phyloP scores from a whole-genome alignment of 2,888 invertebrate species.

The Meiosimyza decipiens region DNA sequence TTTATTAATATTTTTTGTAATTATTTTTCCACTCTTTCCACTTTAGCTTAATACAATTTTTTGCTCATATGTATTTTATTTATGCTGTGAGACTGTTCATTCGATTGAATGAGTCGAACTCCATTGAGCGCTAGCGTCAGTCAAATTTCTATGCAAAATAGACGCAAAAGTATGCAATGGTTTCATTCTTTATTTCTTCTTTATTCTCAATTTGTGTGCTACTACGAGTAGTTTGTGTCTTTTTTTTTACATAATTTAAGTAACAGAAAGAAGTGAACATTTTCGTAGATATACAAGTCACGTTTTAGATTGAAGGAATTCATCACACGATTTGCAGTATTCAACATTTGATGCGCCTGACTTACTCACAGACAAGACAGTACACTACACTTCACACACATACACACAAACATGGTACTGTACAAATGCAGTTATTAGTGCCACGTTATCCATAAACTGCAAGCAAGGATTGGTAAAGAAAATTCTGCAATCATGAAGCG shows the following conservation, averaged over 20 bases:
- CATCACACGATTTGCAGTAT: slow-evolving; percentile 49
- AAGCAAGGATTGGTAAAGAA: too few relatives aligned
- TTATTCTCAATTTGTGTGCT: neutral
- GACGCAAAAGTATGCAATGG: neutral
- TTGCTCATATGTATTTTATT: too few relatives aligned
- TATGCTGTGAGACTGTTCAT: too few relatives aligned
- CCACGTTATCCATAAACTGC: neutral
- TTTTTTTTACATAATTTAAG: neutral
- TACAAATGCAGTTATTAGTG: slow-evolving; percentile 19
- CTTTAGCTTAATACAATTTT: too few relatives aligned
- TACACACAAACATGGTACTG: slow-evolving; percentile 15
- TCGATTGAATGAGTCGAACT: neutral
- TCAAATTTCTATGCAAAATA: neutral
- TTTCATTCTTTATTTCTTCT: neutral
- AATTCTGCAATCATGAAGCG: too few relatives aligned
- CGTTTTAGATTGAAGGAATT: slow-evolving; percentile 59
- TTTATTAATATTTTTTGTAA: too few relatives aligned
- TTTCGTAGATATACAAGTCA: slow-evolving; percentile 55
- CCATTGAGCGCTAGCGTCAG: slow-evolving; percentile 4
- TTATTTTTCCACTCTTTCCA: too few relatives aligned
- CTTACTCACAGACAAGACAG: neutral
- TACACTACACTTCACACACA: slow-evolving; percentile 16
- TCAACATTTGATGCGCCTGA: slow-evolving; percentile 27
- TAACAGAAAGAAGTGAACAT: neutral
- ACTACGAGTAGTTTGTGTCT: neutral